Percentiles rank a stretch among this genome's conserved stretches.
These are phyloP conservation scores for Eupsilia transversa DNA, from an alignment of 2,888 invertebrate species.

Conservation along the genomic window DNA sequence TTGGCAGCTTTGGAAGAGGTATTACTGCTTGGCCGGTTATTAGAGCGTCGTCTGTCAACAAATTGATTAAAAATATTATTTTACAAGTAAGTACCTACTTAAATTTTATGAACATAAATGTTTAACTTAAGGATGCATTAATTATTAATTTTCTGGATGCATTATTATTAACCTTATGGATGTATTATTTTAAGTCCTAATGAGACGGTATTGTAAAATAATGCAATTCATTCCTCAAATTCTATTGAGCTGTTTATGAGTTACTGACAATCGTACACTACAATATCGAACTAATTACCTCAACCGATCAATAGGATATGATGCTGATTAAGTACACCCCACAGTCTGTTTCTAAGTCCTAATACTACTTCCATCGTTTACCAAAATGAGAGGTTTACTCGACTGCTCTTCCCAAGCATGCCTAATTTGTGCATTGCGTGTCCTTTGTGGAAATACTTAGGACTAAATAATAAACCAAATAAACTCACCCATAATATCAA, in stretches of 20 bases:
- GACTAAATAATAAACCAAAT: neutral
- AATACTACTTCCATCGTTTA: neutral
- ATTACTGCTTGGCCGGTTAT: constrained; percentile 92
- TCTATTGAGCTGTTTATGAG: no score
- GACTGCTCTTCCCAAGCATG: neutral
- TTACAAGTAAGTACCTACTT: no score
- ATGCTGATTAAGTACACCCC: neutral
- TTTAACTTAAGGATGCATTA: no score
- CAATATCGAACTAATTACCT: no score
- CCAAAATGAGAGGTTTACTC: neutral
- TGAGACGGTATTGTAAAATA: no score
- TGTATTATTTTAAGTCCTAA: no score
- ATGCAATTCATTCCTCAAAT: no score
- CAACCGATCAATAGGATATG: no score
- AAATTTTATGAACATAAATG: neutral
- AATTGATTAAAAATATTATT: neutral
- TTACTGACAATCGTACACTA: no score
- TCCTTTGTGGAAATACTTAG: neutral
- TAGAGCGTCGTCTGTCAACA: constrained; percentile 90
- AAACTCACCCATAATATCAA: constrained; percentile 87
- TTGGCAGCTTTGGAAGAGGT: constrained; percentile 91
- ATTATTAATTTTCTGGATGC: no score
- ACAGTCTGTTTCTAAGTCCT: neutral
- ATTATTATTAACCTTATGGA: no score
- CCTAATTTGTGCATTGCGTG: neutral